Evolutionary conservation across 1,140 invertebrate species (phyloP).

Genomic region (Drosophila pruinosa): DNA sequence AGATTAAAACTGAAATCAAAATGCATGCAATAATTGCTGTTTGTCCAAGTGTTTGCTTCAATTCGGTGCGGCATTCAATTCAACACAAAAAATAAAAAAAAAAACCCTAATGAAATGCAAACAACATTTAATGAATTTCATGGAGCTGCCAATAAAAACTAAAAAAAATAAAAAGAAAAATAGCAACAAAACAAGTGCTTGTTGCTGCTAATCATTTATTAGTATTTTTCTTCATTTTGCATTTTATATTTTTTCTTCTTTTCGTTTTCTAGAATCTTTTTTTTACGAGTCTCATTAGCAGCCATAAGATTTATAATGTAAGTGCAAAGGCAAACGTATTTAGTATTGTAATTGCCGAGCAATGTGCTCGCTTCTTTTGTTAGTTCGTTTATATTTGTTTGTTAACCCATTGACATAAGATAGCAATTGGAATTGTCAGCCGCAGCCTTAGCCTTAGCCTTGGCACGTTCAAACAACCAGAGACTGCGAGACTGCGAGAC

Average conservation of each 20-base stretch:
- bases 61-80: no score
- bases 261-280: slow-evolving; percentile 23
- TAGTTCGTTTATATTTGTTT: slow-evolving; percentile 33
- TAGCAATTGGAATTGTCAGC: slow-evolving; percentile 32
- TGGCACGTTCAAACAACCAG: slow-evolving; percentile 16
- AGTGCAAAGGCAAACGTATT: slow-evolving; percentile 22
- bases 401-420: slow-evolving; percentile 52
- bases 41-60: slow-evolving; percentile 21
- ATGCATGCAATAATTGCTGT: background rate
- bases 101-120: slow-evolving; percentile 44
- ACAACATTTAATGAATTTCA: slow-evolving; percentile 23
- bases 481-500: background rate
- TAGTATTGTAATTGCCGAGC: slow-evolving; percentile 5
- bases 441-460: slow-evolving; percentile 15
- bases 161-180: slow-evolving; percentile 15
- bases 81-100: no score
- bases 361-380: slow-evolving; percentile 26
- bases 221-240: slow-evolving; percentile 1
- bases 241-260: slow-evolving; percentile 26
- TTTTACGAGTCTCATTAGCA: slow-evolving; percentile 63
- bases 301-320: slow-evolving; percentile 57
- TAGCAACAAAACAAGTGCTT: slow-evolving; percentile 27
- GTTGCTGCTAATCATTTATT: slow-evolving; percentile 52
- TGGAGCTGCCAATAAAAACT: slow-evolving; percentile 35
- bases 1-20: slow-evolving; percentile 12